Base-by-base conservation (phyloP, 2,888 invertebrate genomes). In the Graphium colonna region DNA sequence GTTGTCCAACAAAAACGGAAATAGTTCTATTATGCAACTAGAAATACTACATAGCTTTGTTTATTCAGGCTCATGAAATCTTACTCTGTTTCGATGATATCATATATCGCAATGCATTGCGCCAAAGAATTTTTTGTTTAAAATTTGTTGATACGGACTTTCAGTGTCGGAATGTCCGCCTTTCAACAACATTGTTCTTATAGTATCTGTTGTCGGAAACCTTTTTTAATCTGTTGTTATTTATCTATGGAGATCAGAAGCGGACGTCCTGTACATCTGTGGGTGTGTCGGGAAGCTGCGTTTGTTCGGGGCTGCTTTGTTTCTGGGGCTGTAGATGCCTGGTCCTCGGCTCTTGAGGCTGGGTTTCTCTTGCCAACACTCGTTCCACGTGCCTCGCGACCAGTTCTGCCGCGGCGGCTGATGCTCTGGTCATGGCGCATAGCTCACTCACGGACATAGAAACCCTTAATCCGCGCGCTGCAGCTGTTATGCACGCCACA, bases 401-500 rank as follows among this genome's bases (percentile, higher is more conserved):
- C 52, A 86, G 71, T 69, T 92, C 92, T 15, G 92, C 89, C 9
- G 88, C 85, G 12, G 85, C 80, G 0, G 87, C 79, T 36, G 90
- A 85, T 12, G 91, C 82, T 48, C 85, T 77, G 33, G 91, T 89
- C 64, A 92, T 74, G 36, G 69, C 79, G 63, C 88, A 87, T 50
- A 87, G 69, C 36, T 88, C 83, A 62, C 70, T 75, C 74, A 87
- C 64, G 60, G 91, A 69, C 90, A 88, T 79, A 54, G 78, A 73
- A 38, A 88, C 85, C 9, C 86, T 81, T 54, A 93, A 68, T 0
- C 94, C 94, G 8, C 92, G 90, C 8, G 93, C 91, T 0, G 94
- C 94, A 0, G 94, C 93, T 40, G 92, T 91, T 51, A 95, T 90
- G 70, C 94, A 93, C 4, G 94, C 93, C 8, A 92, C 91, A 0